A percentile compares a stretch with the other conserved stretches of the same genome.
These are phyloP conservation scores for Leptarthrus brevirostris DNA, from an alignment of 2,888 invertebrate genomes.

Conservation along the genomic window DNA sequence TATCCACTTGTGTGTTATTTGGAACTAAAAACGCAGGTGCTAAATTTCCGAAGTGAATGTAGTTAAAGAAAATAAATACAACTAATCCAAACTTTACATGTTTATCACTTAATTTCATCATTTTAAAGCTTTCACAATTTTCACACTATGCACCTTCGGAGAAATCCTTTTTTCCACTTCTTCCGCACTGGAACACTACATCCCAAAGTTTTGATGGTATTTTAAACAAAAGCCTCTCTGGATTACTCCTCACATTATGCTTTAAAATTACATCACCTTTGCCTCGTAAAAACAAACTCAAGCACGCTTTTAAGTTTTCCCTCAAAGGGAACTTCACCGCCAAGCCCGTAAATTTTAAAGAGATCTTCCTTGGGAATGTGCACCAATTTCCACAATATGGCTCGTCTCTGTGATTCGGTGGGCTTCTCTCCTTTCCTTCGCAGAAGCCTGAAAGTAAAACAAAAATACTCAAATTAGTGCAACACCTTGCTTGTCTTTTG, in stretches of 20 bases:
- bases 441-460: neutral
- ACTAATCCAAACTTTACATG: conserved; percentile 23
- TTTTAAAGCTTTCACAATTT: conserved; percentile 25
- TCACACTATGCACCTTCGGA: neutral
- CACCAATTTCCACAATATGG: neutral
- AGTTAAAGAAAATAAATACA: conserved; percentile 14
- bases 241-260: conserved; percentile 22
- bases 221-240: neutral
- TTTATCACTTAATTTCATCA: conserved; percentile 11
- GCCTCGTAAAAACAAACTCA: conserved; percentile 1
- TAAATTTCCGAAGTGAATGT: conserved; percentile 1
- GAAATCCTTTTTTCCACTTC: neutral
- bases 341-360: conserved; percentile 2
- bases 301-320: conserved; percentile 1
- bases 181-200: conserved; percentile 20
- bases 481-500: neutral
- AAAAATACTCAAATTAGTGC: conserved; percentile 17
- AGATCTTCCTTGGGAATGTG: neutral
- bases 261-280: conserved; percentile 15
- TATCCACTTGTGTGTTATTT: conserved; percentile 10
- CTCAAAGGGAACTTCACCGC: neutral
- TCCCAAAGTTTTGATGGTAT: neutral
- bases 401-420: neutral
- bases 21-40: conserved; percentile 16
- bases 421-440: neutral